These are phyloP conservation scores for Gobiocypris rarus DNA, from an alignment of 2,113 vertebrate species.

Conservation along the genomic window DNA sequence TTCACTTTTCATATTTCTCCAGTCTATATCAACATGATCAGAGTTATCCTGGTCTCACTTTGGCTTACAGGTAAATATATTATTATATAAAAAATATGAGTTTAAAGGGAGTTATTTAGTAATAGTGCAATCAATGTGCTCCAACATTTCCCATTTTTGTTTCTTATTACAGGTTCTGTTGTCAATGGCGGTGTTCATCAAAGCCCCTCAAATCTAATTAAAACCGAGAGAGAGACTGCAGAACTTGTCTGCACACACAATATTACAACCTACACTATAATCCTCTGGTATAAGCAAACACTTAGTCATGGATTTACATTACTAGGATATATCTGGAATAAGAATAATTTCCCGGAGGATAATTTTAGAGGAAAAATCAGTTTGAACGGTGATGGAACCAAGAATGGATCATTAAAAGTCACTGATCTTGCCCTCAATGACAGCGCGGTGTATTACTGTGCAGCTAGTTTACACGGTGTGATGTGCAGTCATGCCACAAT, in stretches of 20 bases:
- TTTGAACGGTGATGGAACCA: slow-evolving; percentile 38
- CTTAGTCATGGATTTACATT: neutral
- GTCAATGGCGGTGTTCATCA: slow-evolving; percentile 40
- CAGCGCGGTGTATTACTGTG: slow-evolving; percentile 53
- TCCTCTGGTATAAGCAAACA: slow-evolving; percentile 50
- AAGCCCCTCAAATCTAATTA: slow-evolving; percentile 37
- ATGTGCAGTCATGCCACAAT: neutral
- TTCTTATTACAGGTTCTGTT: slow-evolving; percentile 23
- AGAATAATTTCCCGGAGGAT: neutral
- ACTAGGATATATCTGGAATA: slow-evolving; percentile 36
- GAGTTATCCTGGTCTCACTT: neutral
- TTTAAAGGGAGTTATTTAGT: neutral
- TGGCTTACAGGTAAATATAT: slow-evolving; percentile 11
- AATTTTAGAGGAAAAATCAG: slow-evolving; percentile 8
- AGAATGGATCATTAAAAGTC: slow-evolving; percentile 18
- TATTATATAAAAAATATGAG: too few species aligned
- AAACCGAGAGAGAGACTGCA: neutral
- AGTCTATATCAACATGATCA: slow-evolving; percentile 22
- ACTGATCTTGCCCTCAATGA: slow-evolving; percentile 5
- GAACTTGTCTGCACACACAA: slow-evolving; percentile 39
- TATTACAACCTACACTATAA: neutral
- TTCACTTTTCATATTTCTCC: neutral
- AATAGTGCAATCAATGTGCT: neutral
- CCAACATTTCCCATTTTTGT: neutral
- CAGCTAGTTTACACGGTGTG: slow-evolving; percentile 52